Evolutionary conservation across 2,888 invertebrate species (phyloP).

Genomic region (Polyploca ridens): DNA sequence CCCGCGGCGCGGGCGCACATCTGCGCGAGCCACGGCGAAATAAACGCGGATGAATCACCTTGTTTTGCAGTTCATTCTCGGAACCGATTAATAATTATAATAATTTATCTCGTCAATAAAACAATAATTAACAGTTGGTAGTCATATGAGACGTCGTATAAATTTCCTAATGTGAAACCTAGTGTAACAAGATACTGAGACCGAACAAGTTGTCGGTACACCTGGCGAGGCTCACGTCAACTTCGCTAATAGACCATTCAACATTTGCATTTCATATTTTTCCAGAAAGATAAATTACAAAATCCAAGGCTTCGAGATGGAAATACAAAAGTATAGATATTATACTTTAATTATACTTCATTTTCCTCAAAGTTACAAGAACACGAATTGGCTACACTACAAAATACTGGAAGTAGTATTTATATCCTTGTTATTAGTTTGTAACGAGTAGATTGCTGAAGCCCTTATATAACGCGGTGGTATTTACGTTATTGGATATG

Average conservation of each 20-base stretch:
- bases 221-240: conserved; percentile 70
- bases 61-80: conserved; percentile 80
- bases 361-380: background rate
- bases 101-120: conserved; percentile 79
- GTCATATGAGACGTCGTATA: conserved; percentile 81
- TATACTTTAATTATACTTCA: background rate
- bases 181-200: conserved; percentile 74
- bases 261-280: conserved; percentile 56
- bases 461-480: conserved; percentile 15
- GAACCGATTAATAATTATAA: conserved; percentile 78
- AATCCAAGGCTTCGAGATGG: background rate
- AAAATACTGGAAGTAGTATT: background rate
- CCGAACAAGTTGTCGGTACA: conserved; percentile 72
- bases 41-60: conserved; percentile 75
- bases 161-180: conserved; percentile 84
- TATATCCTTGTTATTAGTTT: background rate
- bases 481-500: conserved; percentile 22
- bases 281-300: conserved; percentile 48
- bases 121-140: conserved; percentile 80
- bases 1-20: conserved; percentile 67
- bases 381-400: background rate
- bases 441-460: background rate
- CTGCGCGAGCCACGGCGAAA: conserved; percentile 57
- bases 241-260: conserved; percentile 70
- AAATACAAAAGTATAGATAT: background rate